phyloP scores from a whole-genome alignment of 2,888 invertebrate genomes.

The Volucella inflata region DNA sequence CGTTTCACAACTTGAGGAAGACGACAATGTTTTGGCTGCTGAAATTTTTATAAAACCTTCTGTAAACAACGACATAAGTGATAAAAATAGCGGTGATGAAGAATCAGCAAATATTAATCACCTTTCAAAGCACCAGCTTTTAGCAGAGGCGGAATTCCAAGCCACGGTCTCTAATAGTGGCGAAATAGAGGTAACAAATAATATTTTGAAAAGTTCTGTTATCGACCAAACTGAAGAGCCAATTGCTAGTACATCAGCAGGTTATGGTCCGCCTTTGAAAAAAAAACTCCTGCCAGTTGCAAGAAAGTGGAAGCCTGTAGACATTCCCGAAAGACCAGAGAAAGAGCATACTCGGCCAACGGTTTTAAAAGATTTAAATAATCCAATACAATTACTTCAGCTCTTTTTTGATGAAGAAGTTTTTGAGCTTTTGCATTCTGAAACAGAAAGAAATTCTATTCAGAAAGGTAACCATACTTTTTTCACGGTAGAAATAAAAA shows the following conservation, averaged over 20 bases:
- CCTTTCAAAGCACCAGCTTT: no score
- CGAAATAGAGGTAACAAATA: constrained; percentile 2
- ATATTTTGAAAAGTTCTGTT: no score
- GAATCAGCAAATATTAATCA: background rate
- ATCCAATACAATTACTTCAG: no score
- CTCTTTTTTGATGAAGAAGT: no score
- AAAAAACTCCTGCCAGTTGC: background rate
- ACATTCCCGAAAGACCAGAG: no score
- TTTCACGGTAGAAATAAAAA: background rate
- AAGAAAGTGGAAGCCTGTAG: no score
- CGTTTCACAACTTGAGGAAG: constrained; percentile 4
- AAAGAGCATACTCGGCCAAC: no score
- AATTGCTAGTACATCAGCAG: constrained; percentile 5
- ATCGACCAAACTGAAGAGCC: constrained; percentile 7
- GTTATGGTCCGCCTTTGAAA: background rate
- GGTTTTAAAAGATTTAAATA: no score
- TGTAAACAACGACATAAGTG: background rate
- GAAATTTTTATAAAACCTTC: constrained; percentile 1
- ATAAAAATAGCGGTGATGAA: constrained; percentile 17
- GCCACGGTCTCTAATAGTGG: background rate
- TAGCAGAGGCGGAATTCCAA: constrained; percentile 9
- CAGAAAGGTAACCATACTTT: no score
- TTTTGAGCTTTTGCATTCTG: no score
- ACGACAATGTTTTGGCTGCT: constrained; percentile 9
- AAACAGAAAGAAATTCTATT: no score